These are phyloP conservation scores for Belonocnema kinseyi DNA, from an alignment of 1,140 invertebrate species.

Conservation along the genomic window DNA sequence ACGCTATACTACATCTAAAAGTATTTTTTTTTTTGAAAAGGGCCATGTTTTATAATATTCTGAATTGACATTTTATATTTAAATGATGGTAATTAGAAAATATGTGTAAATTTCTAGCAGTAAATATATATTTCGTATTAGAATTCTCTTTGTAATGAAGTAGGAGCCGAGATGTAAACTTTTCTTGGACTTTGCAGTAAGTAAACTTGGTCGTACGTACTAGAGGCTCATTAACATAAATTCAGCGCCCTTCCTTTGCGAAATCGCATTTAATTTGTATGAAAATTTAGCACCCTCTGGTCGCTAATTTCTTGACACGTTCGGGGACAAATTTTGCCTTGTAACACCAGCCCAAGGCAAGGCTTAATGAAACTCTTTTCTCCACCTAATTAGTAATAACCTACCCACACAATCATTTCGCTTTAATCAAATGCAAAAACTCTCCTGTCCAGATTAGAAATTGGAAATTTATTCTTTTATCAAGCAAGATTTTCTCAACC, in stretches of 20 bases:
- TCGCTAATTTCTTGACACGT: constrained; percentile 29
- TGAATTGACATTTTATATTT: no score
- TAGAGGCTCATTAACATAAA: constrained; percentile 29
- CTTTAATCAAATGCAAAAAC: constrained; percentile 16
- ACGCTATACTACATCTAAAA: no score
- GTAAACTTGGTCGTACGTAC: constrained; percentile 26
- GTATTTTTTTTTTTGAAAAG: no score
- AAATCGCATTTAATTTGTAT: constrained; percentile 31
- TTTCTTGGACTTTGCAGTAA: constrained; percentile 10
- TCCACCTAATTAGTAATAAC: constrained; percentile 16
- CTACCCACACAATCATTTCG: neutral
- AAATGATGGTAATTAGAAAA: neutral
- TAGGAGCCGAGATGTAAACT: constrained; percentile 3
- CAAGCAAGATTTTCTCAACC: neutral
- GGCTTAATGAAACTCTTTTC: constrained; percentile 27
- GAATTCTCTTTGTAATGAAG: constrained; percentile 20
- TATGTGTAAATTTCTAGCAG: neutral
- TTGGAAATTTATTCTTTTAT: constrained; percentile 19
- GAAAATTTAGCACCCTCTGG: constrained; percentile 27
- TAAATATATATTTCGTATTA: neutral
- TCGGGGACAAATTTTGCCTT: constrained; percentile 12
- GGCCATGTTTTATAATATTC: no score
- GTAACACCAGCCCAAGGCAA: constrained; percentile 1
- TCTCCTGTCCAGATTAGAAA: constrained; percentile 9
- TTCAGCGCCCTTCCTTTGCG: constrained; percentile 12